These are phyloP conservation scores for Sebastes vulpes DNA, from an alignment of 2,797 vertebrate genomes.

Conservation along the genomic window DNA sequence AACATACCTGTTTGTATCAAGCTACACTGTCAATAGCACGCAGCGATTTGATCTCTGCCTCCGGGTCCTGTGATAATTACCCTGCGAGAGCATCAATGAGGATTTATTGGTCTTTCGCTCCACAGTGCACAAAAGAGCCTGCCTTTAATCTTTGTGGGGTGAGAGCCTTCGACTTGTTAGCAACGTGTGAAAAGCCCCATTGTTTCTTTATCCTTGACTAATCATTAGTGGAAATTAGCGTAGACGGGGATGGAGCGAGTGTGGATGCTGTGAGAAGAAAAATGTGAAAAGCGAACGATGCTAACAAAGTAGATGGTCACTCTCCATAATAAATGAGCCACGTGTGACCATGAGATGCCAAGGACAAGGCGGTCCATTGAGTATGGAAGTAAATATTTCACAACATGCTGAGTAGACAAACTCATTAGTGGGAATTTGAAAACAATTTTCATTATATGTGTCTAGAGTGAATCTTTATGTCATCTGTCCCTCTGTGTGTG, in stretches of 20 bases:
- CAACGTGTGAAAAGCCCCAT: constrained; percentile 55
- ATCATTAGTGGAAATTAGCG: constrained; percentile 75
- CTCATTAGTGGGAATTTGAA: background rate
- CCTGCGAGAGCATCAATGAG: constrained; percentile 75
- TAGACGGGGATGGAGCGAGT: constrained; percentile 3
- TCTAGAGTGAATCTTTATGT: background rate
- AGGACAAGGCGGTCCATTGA: constrained; percentile 14
- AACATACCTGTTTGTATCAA: constrained; percentile 79
- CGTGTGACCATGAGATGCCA: background rate
- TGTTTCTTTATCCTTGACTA: constrained; percentile 67
- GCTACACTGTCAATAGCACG: constrained; percentile 70
- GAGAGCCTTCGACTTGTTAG: constrained; percentile 78
- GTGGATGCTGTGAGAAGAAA: constrained; percentile 1
- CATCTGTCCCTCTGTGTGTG: background rate
- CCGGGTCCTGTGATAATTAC: constrained; percentile 82
- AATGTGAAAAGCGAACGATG: background rate
- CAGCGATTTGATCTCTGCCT: constrained; percentile 82
- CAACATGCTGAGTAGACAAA: constrained; percentile 4
- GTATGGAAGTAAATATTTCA: constrained; percentile 1
- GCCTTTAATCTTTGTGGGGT: constrained; percentile 78
- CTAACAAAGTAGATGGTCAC: background rate
- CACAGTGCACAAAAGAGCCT: constrained; percentile 73
- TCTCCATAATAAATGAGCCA: constrained; percentile 18
- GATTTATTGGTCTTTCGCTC: constrained; percentile 77
- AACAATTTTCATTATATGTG: background rate